Percentiles rank a stretch among this genome's conserved stretches.
phyloP scores from a whole-genome alignment of 1,140 invertebrate species.

The Centruroides vittatus region DNA sequence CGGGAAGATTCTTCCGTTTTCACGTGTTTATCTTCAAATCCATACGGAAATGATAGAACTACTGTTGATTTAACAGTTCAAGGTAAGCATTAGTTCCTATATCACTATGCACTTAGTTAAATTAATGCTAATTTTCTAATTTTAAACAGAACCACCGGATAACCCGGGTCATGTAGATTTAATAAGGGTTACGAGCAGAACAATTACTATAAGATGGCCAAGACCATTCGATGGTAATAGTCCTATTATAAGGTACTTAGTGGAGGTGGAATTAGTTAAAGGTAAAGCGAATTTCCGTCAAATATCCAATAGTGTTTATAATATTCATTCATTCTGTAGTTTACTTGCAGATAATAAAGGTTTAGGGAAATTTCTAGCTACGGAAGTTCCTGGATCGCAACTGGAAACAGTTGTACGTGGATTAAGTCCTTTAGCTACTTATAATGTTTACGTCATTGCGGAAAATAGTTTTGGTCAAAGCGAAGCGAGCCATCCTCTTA shows the following conservation, averaged over 20 bases:
- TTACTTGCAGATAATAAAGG: conserved; percentile 36
- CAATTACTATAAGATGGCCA: conserved; percentile 51
- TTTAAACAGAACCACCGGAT: conserved; percentile 30
- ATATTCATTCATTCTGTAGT: too few relatives aligned
- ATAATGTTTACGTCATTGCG: conserved; percentile 28
- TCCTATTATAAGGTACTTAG: conserved; percentile 49
- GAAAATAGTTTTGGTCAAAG: conserved; percentile 43
- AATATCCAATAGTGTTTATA: conserved; percentile 27
- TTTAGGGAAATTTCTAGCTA: conserved; percentile 1
- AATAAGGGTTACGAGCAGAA: conserved; percentile 33
- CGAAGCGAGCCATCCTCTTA: conserved; percentile 64
- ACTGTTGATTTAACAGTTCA: conserved; percentile 68
- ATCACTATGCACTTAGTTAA: background rate
- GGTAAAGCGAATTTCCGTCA: conserved; percentile 4
- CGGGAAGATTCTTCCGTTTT: conserved; percentile 76
- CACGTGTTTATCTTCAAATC: conserved; percentile 71
- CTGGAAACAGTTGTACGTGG: conserved; percentile 35
- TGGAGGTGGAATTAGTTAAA: conserved; percentile 38
- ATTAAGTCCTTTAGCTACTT: conserved; percentile 27
- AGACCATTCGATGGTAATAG: conserved; percentile 64
- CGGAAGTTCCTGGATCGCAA: conserved; percentile 42
- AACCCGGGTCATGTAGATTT: conserved; percentile 24
- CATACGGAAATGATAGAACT: conserved; percentile 78
- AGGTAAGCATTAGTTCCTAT: background rate
- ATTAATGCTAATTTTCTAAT: too few relatives aligned